Conservation (phyloP, 2,797 vertebrate species). For the Lateolabrax maculatus region DNA sequence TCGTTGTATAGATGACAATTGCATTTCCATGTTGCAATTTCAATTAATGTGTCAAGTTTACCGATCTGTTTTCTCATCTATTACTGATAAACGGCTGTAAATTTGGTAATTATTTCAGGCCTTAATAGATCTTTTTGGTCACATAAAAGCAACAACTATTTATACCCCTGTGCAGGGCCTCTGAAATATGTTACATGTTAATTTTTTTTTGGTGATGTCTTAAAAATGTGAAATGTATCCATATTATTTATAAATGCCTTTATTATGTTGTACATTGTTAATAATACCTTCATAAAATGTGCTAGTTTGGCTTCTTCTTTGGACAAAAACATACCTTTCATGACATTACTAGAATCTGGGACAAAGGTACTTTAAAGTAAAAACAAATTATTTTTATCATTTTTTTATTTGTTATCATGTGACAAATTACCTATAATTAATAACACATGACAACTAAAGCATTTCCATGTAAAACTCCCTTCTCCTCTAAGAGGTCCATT, state of each 20-base stretch:
- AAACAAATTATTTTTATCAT: conserved; percentile 48
- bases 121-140: conserved; percentile 73
- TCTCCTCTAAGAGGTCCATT: conserved; percentile 45
- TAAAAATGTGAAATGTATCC: conserved; percentile 83
- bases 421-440: conserved; percentile 55
- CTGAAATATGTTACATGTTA: conserved; percentile 74
- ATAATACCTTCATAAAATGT: conserved; percentile 77
- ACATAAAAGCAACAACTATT: conserved; percentile 80
- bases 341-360: not conserved
- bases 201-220: conserved; percentile 76
- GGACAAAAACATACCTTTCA: not conserved
- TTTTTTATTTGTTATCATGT: conserved; percentile 76
- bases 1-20: conserved; percentile 25
- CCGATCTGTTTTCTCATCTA: conserved; percentile 45
- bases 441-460: conserved; percentile 54
- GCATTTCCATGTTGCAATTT: conserved; percentile 36
- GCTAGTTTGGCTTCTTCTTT: conserved; percentile 39
- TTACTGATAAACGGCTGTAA: conserved; percentile 38
- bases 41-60: conserved; percentile 51
- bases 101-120: conserved; percentile 56
- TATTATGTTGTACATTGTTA: conserved; percentile 81
- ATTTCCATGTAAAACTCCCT: conserved; percentile 58
- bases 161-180: conserved; percentile 70
- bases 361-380: not conserved
- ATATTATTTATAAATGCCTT: conserved; percentile 86